Evolutionary conservation across 2,888 invertebrate species (phyloP).

Genomic region (Coleophora flavipennella): DNA sequence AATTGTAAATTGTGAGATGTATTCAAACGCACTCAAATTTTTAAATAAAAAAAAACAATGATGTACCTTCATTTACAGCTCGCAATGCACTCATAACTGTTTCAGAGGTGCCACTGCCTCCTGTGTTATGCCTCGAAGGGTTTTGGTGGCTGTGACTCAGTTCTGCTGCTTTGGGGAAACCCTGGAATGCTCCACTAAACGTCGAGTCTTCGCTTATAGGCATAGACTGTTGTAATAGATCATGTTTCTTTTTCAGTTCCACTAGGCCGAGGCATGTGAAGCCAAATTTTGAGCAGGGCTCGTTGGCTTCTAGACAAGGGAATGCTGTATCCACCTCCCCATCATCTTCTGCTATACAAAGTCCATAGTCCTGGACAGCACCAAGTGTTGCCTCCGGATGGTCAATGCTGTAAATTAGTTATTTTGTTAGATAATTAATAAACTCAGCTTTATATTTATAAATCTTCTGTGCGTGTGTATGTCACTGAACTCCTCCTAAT

Average conservation of each 20-base stretch:
- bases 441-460: not conserved
- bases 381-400: slow-evolving; percentile 76
- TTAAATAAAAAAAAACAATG: slow-evolving; percentile 31
- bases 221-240: slow-evolving; percentile 32
- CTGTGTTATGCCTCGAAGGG: slow-evolving; percentile 48
- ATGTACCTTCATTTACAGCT: slow-evolving; percentile 61
- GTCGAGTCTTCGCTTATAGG: slow-evolving; percentile 50
- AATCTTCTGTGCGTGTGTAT: no score
- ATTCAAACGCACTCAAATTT: no score
- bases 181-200: slow-evolving; percentile 37
- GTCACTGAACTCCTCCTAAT: no score
- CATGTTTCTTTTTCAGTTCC: slow-evolving; percentile 73
- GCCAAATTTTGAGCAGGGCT: slow-evolving; percentile 93
- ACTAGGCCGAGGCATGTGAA: slow-evolving; percentile 91
- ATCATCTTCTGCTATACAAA: slow-evolving; percentile 96
- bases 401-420: slow-evolving; percentile 62
- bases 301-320: slow-evolving; percentile 89
- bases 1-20: not conserved
- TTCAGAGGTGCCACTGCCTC: slow-evolving; percentile 62
- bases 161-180: slow-evolving; percentile 45
- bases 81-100: slow-evolving; percentile 52
- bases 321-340: slow-evolving; percentile 96
- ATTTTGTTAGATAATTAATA: not conserved
- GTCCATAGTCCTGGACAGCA: slow-evolving; percentile 82
- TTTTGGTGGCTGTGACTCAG: slow-evolving; percentile 50